Base-by-base conservation (phyloP, 2,113 vertebrate species). In the Heterotis niloticus region DNA sequence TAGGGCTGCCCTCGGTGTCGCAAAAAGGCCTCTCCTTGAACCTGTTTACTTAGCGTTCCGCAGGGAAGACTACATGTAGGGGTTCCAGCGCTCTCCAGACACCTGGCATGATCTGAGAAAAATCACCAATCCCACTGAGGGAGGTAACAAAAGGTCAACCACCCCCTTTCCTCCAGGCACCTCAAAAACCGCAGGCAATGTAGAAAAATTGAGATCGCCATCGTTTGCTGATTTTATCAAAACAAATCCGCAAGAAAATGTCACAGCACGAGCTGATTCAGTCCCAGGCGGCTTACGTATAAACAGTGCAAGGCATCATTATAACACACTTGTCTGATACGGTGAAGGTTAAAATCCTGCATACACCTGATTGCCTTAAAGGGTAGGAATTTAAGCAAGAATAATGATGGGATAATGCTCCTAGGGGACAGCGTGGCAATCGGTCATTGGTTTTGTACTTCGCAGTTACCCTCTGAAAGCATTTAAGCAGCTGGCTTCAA, bases 1-100 rank as follows among this genome's bases (percentile, higher is more conserved):
- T 70, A n/a, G 69, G 77, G 81, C 76, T 5, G 28, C 23, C 57
- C 29, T 76, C 68, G 84, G 81, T 7, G n/a, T n/a, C n/a, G n/a
- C n/a, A n/a, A 44, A 44, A 4, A 44, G 34, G 34, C 34, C 75
- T 77, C 81, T 54, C 24, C 76, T 72, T 34, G 52, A 29, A 75
- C 56, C 68, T 87, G 83, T 88, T 91, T 89, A 84, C 85, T 86
- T 1, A 89, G 85, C 68, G 86, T 82, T 80, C 81, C 83, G 74
- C 14, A 76, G 81, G 83, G 81, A 86, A 87, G 77, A 83, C 79
- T 80, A 34, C 76, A 57, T 86, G 72, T 86, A 64, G 52, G 82
- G 69, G 74, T 80, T 77, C 77, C 44, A 75, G 78, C 81, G 69
- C 83, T 56, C 75, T 79, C 77, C 16, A 13, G 11, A 51, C 78